A percentile compares a stretch with the other conserved stretches of the same genome.
Evolutionary conservation across 2,797 vertebrate species (phyloP).

Genomic region (Enteromius afrohamiltoni): DNA sequence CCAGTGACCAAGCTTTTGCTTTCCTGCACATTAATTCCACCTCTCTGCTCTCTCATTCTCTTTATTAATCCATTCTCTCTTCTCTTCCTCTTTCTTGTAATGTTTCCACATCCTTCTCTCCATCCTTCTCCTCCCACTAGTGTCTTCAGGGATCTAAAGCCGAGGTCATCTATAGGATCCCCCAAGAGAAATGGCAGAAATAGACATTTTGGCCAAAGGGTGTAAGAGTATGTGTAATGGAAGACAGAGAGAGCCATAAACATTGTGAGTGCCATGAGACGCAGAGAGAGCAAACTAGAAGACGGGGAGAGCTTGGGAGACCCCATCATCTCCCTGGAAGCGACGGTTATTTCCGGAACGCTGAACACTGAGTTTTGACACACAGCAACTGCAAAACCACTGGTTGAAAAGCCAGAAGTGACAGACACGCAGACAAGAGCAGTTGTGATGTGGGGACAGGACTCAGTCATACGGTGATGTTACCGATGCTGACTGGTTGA

Average conservation of each 20-base stretch:
- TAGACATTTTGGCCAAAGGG: conserved; percentile 37
- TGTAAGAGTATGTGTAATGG: conserved; percentile 25
- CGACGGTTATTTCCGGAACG: conserved; percentile 45
- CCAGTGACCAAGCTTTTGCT: conserved; percentile 38
- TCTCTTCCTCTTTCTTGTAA: background rate
- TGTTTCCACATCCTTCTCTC: background rate
- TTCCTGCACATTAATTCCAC: conserved; percentile 47
- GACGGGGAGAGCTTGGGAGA: conserved; percentile 12
- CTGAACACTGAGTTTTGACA: conserved; percentile 51
- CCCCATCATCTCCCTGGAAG: conserved; percentile 47
- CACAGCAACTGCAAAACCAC: conserved; percentile 23
- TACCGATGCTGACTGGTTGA: conserved; percentile 23
- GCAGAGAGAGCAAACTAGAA: conserved; percentile 21
- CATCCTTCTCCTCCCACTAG: background rate
- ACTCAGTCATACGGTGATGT: conserved; percentile 40
- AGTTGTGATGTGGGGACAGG: conserved; percentile 20
- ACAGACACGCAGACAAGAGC: conserved; percentile 29
- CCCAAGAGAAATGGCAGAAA: conserved; percentile 40
- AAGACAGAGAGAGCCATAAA: conserved; percentile 18
- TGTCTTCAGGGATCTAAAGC: conserved; percentile 56
- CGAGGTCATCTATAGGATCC: conserved; percentile 53
- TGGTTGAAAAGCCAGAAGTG: conserved; percentile 41
- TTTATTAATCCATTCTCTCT: background rate
- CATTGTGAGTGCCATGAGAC: conserved; percentile 13
- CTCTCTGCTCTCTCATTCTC: conserved; percentile 60